A percentile compares a stretch with the other conserved stretches of the same genome.
These are phyloP conservation scores for Paramormyrops kingsleyae DNA, from an alignment of 2,113 vertebrate species.

Conservation along the genomic window DNA sequence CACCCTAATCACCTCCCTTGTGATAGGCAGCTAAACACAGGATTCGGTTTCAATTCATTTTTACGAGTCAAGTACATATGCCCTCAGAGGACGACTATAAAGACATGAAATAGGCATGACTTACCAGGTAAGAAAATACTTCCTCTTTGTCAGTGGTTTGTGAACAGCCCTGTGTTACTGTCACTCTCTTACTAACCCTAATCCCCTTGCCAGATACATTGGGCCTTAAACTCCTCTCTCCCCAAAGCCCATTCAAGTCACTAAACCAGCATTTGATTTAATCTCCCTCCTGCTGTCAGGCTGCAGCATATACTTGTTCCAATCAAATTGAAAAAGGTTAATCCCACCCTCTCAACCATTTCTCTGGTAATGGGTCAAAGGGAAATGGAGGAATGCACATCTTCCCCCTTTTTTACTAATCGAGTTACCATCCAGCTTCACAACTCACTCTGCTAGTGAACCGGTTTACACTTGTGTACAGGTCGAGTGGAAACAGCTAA, in stretches of 20 bases:
- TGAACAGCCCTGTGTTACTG: neutral
- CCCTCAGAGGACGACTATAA: neutral
- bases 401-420: neutral
- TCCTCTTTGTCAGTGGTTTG: neutral
- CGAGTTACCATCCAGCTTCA: neutral
- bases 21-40: neutral
- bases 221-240: conserved; percentile 11
- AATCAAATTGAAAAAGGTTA: neutral
- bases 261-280: conserved; percentile 26
- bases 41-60: neutral
- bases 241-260: conserved; percentile 24
- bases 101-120: neutral
- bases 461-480: neutral
- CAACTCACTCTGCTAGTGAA: neutral
- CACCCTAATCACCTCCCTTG: neutral
- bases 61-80: neutral
- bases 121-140: neutral
- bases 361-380: neutral
- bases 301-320: neutral
- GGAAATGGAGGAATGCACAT: neutral
- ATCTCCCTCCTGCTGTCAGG: conserved; percentile 16
- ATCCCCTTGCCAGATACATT: neutral
- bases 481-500: neutral
- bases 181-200: neutral
- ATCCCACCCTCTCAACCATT: neutral